Evolutionary conservation across 2,888 invertebrate species (phyloP), one percentile per base, ranked within the genome.

Genomic region (Petrophora chlorosata): DNA sequence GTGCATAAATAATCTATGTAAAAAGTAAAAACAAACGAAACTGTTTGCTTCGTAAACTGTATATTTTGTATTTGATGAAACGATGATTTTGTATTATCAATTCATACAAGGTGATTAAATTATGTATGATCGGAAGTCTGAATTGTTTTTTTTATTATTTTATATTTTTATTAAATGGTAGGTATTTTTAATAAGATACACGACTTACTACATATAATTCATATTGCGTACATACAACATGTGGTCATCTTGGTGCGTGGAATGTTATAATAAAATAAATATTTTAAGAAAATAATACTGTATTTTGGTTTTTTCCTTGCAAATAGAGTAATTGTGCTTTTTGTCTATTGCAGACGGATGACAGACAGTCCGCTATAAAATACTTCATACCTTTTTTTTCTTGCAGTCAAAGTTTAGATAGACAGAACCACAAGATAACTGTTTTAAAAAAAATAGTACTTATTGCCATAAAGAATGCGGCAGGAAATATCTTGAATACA

Each of bases 201-300:
- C n/a, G n/a, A n/a, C n/a, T n/a, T n/a, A n/a, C n/a, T n/a, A n/a
- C n/a, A 62, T 61, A 64, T 64, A 61, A 61, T 63, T 70, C 57
- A 50, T 70, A 71, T 63, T 69, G 75, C 63, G 70, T 80, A 77
- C 71, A 76, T 75, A 70, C 65, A 35, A 33, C 14, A 12, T 46
- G 32, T 44, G 33, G 13, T 29, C 45, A 38, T 43, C 42, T 50
- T 55, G 75, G 76, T 82, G 71, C 75, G 69, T 79, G 81, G 79
- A 80, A 82, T 82, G 79, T 85, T 82, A 67, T 59, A 73, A 75
- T 77, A 61, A 76, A 82, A 76, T 80, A 81, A 82, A 83, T 82
- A 79, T 73, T 79, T 81, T 80, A 80, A 76, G 73, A 74, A 67
- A 62, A 62, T 26, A 53, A 49, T n/a, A n/a, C n/a, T n/a, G n/a